Percentiles rank a stretch among this genome's conserved stretches.
These are phyloP conservation scores for Cosmorhoe ocellata DNA, from an alignment of 2,888 invertebrate species.

Conservation along the genomic window DNA sequence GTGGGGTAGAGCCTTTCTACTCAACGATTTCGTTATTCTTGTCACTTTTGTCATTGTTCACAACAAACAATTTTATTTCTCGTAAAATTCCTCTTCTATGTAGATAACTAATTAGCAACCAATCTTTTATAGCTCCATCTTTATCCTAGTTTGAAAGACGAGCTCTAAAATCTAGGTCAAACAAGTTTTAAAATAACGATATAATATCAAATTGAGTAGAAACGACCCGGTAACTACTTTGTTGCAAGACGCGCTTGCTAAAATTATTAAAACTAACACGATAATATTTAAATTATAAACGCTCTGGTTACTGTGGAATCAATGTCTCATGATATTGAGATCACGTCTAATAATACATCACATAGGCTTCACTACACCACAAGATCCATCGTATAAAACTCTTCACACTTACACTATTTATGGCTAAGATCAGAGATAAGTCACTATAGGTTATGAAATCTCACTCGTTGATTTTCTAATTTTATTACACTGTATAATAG, in stretches of 20 bases:
- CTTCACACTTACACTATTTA: conserved; percentile 15
- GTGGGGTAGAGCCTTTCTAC: too few species aligned
- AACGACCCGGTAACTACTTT: too few species aligned
- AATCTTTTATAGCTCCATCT: too few species aligned
- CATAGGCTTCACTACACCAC: conserved; percentile 53
- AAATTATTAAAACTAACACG: conserved; percentile 40
- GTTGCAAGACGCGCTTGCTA: conserved; percentile 43
- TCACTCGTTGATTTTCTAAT: conserved; percentile 5
- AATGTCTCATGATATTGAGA: conserved; percentile 62
- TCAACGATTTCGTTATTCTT: too few species aligned
- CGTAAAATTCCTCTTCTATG: too few species aligned
- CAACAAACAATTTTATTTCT: too few species aligned
- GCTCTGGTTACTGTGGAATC: conserved; percentile 36
- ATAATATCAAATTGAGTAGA: too few species aligned
- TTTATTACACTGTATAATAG: conserved; percentile 8
- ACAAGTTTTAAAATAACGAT: too few species aligned
- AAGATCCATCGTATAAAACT: conserved; percentile 19
- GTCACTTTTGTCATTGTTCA: too few species aligned
- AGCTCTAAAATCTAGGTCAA: too few species aligned
- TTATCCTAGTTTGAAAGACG: too few species aligned
- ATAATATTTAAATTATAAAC: conserved; percentile 25
- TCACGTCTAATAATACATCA: conserved; percentile 70
- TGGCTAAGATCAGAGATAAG: conserved; percentile 24
- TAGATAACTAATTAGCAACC: too few species aligned
- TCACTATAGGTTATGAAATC: conserved; percentile 14